Conservation (phyloP, 2,888 invertebrate genomes). For the Eupithecia dodoneata region DNA sequence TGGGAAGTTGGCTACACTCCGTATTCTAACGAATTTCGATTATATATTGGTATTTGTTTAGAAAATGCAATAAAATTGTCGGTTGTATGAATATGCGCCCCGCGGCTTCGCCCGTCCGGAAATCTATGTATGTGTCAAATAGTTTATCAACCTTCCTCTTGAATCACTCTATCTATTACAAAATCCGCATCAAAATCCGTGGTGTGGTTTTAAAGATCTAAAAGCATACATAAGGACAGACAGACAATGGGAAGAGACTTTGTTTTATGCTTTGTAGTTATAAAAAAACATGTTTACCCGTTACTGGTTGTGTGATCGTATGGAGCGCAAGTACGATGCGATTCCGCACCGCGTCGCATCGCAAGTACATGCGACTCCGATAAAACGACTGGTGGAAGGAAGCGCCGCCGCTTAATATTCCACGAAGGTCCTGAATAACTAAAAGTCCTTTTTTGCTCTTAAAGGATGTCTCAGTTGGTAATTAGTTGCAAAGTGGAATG, state of each 20-base stretch:
- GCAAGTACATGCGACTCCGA: background rate
- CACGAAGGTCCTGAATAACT: constrained; percentile 42
- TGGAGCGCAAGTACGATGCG: background rate
- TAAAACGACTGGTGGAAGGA: constrained; percentile 12
- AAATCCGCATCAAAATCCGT: too few relatives aligned
- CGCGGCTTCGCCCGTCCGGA: too few relatives aligned
- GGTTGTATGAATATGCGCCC: background rate
- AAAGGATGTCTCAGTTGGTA: constrained; percentile 37
- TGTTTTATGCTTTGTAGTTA: too few relatives aligned
- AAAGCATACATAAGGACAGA: too few relatives aligned
- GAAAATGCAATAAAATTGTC: background rate
- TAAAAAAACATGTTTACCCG: background rate
- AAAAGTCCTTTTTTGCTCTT: constrained; percentile 39
- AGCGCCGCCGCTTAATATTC: constrained; percentile 39
- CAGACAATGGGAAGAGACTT: too few relatives aligned
- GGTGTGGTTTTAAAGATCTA: too few relatives aligned
- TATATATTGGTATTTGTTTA: background rate
- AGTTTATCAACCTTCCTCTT: too few relatives aligned
- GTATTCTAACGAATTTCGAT: background rate
- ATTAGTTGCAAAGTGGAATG: constrained; percentile 35
- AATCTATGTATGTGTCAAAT: too few relatives aligned
- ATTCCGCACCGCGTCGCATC: background rate
- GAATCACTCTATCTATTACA: too few relatives aligned
- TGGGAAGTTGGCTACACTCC: too few relatives aligned
- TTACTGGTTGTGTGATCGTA: background rate